phyloP scores from a whole-genome alignment of 2,113 vertebrate species.

The Pardalotus punctatus region DNA sequence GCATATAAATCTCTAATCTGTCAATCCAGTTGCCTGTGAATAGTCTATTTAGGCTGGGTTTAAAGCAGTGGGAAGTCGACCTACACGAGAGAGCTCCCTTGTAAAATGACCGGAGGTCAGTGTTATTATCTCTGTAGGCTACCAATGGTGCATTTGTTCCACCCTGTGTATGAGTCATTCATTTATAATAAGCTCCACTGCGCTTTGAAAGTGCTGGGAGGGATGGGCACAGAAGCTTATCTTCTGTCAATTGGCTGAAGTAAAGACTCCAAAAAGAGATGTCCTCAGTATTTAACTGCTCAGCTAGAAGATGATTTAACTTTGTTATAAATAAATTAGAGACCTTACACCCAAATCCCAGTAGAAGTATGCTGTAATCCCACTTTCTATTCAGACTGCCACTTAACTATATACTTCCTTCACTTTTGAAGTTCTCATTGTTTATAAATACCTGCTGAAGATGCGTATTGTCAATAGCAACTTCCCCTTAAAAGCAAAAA shows the following conservation, averaged over 20 bases:
- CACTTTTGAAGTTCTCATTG: not conserved
- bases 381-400: not conserved
- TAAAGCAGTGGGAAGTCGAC: constrained; percentile 59
- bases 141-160: constrained; percentile 48
- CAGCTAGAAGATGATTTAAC: constrained; percentile 1
- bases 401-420: not conserved
- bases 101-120: constrained; percentile 55
- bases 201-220: constrained; percentile 28
- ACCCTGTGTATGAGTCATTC: constrained; percentile 43
- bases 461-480: not conserved
- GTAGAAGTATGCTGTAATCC: not conserved
- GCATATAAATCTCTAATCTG: constrained; percentile 43
- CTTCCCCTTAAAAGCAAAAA: not conserved
- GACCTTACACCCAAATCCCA: not conserved
- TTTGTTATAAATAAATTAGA: constrained; percentile 25
- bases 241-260: not conserved
- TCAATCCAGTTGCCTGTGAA: constrained; percentile 15
- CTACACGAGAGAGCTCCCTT: constrained; percentile 38
- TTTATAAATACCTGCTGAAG: not conserved
- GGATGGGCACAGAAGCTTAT: constrained; percentile 8
- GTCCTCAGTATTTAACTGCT: not conserved
- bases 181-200: constrained; percentile 40
- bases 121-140: constrained; percentile 47
- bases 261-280: not conserved
- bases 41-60: constrained; percentile 43